These are phyloP conservation scores for Petrosia ficiformis DNA, from an alignment of 37 sponge, comb jelly and placozoan species.

Conservation along the genomic window DNA sequence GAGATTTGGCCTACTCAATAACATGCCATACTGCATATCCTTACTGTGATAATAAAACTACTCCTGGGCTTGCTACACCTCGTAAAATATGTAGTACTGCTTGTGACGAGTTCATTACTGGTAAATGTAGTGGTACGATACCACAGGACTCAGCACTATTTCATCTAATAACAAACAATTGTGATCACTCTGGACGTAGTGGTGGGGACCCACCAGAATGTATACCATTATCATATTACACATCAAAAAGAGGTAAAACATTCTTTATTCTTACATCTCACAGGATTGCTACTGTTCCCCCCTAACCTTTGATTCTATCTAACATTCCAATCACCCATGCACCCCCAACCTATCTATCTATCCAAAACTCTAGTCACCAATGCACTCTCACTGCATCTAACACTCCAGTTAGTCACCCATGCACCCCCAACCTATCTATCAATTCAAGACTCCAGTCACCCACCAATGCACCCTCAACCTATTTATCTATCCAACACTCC, in stretches of 20 bases:
- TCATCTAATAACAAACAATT: background rate
- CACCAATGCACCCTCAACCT: too few species aligned
- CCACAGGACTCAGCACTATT: background rate
- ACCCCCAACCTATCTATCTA: too few species aligned
- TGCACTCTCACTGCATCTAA: too few species aligned
- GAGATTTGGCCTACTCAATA: slow-evolving; percentile 3
- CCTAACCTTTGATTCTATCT: too few species aligned
- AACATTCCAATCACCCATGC: too few species aligned
- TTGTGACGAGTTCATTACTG: slow-evolving; percentile 15
- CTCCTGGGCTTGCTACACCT: background rate
- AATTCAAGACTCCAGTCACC: too few species aligned
- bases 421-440: too few species aligned
- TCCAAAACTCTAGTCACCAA: too few species aligned
- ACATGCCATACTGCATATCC: slow-evolving; percentile 21
- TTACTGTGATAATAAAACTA: slow-evolving; percentile 6
- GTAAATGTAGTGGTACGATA: background rate
- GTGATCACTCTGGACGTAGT: background rate
- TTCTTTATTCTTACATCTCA: background rate
- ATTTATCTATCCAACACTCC: too few species aligned
- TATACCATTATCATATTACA: slow-evolving; percentile 8
- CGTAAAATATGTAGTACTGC: slow-evolving; percentile 16
- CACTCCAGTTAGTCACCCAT: too few species aligned
- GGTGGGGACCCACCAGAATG: slow-evolving; percentile 33
- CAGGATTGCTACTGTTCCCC: too few species aligned
- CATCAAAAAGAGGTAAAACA: background rate